Evolutionary conservation across 2,888 invertebrate genomes (phyloP), one percentile per base, ranked within the genome.

Genomic region (Schrankia costaestrigalis): DNA sequence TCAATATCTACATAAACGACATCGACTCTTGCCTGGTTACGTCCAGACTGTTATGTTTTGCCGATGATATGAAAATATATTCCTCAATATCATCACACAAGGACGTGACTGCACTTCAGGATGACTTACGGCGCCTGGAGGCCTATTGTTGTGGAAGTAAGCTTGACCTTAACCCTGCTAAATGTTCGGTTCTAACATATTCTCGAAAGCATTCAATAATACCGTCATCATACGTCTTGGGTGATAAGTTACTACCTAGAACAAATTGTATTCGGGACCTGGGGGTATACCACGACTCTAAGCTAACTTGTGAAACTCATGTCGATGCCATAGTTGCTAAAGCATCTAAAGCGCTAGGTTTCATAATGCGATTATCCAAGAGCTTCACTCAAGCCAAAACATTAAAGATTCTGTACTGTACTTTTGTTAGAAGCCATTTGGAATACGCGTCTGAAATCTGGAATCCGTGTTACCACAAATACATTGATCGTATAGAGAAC

Each of bases 51-150:
- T 24, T 24, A 9, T 12, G 11, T 24, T 24, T 12, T 23, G 23
- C 23, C 11, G 24, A 24, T 24, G 24, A 24, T 12, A 24, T 24
- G 24, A 24, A 24, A 24, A 24, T 24, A 11, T 12, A 8, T 8
- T 12, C 8, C 11, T 7, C 11, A 3, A 24, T 24, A 11, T 12
- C 11, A 12, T 12, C 11, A 7, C n/a, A 2, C 12, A 9, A n/a
- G 3, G 24, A 24, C 11, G 8, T 4, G 5, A 2, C 12, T 6
- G 12, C 8, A 3, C 24, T 24, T n/a, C 24, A 24, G 12, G 24
- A 7, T 24, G 24, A 24, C 12, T 12, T 24, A 4, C 12, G 12
- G 11, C 3, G 12, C 11, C 12, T 24, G 6, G 24, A 24, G 26
- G n/a, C 13, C 8, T 26, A 23, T 11, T 23, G 23, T 23, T 11